Evolutionary conservation across 2,797 vertebrate species (phyloP).

Genomic region (Arrhamphus sclerolepis): DNA sequence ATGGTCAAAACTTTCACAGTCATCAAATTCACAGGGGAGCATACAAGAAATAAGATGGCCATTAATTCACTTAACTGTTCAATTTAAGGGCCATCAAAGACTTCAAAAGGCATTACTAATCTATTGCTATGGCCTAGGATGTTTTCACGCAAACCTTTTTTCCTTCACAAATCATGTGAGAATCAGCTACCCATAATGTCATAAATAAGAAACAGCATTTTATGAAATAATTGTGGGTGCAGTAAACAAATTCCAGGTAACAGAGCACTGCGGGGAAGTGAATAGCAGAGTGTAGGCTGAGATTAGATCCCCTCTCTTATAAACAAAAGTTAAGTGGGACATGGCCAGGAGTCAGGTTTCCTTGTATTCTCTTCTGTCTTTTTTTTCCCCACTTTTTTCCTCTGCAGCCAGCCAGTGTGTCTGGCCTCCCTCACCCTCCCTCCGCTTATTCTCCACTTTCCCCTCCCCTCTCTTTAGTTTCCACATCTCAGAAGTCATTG

Average conservation of each 20-base stretch:
- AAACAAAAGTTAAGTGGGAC: slow-evolving; percentile 77
- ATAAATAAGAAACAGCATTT: not conserved
- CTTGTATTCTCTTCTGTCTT: slow-evolving; percentile 77
- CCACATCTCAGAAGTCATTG: slow-evolving; percentile 69
- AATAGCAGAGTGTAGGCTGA: slow-evolving; percentile 36
- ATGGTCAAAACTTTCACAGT: slow-evolving; percentile 33
- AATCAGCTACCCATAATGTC: slow-evolving; percentile 23
- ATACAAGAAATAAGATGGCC: slow-evolving; percentile 42
- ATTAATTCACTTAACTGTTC: slow-evolving; percentile 60
- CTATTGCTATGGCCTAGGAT: slow-evolving; percentile 2
- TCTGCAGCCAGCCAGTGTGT: slow-evolving; percentile 81
- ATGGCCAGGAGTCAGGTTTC: slow-evolving; percentile 82
- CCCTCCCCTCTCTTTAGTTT: slow-evolving; percentile 78
- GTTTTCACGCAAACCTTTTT: slow-evolving; percentile 11
- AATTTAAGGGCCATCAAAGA: slow-evolving; percentile 34
- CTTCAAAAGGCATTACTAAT: too few relatives aligned
- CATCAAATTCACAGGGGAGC: slow-evolving; percentile 24
- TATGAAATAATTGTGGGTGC: slow-evolving; percentile 3
- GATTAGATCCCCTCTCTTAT: slow-evolving; percentile 70
- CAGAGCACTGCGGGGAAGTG: slow-evolving; percentile 20
- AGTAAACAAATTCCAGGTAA: slow-evolving; percentile 2
- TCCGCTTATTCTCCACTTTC: slow-evolving; percentile 55
- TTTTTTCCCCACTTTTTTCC: slow-evolving; percentile 77
- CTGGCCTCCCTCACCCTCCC: slow-evolving; percentile 78
- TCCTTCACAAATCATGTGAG: slow-evolving; percentile 16